phyloP scores from a whole-genome alignment of 1,140 invertebrate species.

The Pseudomyrmex flavicornis region DNA sequence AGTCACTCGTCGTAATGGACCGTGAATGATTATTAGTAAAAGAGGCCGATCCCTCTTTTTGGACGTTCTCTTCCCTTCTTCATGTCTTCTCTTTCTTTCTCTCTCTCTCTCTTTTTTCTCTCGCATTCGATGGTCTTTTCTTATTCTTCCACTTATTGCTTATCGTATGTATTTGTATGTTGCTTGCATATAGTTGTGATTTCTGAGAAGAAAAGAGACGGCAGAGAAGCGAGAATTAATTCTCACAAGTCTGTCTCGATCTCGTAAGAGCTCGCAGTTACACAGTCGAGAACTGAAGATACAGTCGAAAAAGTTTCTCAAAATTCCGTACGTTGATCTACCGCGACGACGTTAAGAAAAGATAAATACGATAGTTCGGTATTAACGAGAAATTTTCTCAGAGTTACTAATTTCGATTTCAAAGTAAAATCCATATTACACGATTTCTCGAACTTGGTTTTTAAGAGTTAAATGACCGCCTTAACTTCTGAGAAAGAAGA shows the following conservation, averaged over 20 bases:
- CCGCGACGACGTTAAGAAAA: slow-evolving; percentile 5
- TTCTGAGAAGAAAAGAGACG: slow-evolving; percentile 10
- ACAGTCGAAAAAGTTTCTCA: background rate
- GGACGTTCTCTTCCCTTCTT: background rate
- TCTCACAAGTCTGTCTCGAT: slow-evolving; percentile 52
- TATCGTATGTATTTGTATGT: background rate
- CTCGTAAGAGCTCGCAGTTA: background rate
- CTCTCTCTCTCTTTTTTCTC: background rate
- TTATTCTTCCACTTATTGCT: background rate
- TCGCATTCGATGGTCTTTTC: background rate
- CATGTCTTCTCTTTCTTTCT: background rate
- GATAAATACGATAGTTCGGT: slow-evolving; percentile 15
- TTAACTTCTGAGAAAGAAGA: background rate
- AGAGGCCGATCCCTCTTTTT: slow-evolving; percentile 46
- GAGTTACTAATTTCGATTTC: slow-evolving; percentile 19
- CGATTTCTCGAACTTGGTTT: background rate
- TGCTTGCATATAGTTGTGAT: slow-evolving; percentile 36
- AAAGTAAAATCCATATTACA: slow-evolving; percentile 15
- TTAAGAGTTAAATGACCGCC: background rate
- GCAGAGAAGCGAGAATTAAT: slow-evolving; percentile 61
- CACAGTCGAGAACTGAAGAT: slow-evolving; percentile 9
- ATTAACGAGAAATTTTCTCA: slow-evolving; percentile 44
- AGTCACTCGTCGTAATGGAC: slow-evolving; percentile 72
- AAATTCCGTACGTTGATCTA: slow-evolving; percentile 26
- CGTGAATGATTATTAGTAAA: slow-evolving; percentile 72